Evolutionary conservation across 2,797 vertebrate species (phyloP).

Genomic region (Garrulus glandarius): DNA sequence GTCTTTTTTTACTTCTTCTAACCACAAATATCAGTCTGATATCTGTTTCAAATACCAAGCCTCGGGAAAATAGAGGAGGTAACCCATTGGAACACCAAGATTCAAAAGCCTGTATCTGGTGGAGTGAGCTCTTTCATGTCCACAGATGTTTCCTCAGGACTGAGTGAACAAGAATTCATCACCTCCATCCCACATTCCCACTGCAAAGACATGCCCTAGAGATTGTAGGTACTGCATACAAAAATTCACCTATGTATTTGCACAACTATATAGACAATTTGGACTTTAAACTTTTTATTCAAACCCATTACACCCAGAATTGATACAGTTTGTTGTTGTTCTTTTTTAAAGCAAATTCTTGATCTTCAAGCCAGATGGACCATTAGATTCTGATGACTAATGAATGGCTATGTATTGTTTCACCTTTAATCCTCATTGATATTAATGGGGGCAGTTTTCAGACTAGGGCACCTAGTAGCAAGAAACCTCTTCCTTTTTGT

Average conservation of each 20-base stretch:
- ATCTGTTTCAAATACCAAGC: background rate
- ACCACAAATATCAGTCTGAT: background rate
- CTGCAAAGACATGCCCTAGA: background rate
- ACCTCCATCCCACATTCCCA: background rate
- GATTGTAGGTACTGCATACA: background rate
- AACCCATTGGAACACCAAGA: background rate
- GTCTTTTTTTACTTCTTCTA: background rate
- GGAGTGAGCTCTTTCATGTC: background rate
- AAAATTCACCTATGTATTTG: background rate
- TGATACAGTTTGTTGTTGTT: background rate
- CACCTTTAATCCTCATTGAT: background rate
- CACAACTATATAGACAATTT: background rate
- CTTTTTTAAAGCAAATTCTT: background rate
- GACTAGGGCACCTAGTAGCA: background rate
- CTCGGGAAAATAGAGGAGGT: background rate
- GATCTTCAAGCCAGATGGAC: background rate
- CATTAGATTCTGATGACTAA: background rate
- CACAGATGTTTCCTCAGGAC: background rate
- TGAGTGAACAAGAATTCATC: background rate
- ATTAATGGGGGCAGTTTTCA: background rate
- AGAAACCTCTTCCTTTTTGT: background rate
- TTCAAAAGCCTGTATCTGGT: background rate
- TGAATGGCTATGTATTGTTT: background rate
- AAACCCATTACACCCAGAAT: background rate
- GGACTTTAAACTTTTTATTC: background rate